Evolutionary conservation across 2,888 invertebrate species (phyloP).

Genomic region (Hyalella azteca): DNA sequence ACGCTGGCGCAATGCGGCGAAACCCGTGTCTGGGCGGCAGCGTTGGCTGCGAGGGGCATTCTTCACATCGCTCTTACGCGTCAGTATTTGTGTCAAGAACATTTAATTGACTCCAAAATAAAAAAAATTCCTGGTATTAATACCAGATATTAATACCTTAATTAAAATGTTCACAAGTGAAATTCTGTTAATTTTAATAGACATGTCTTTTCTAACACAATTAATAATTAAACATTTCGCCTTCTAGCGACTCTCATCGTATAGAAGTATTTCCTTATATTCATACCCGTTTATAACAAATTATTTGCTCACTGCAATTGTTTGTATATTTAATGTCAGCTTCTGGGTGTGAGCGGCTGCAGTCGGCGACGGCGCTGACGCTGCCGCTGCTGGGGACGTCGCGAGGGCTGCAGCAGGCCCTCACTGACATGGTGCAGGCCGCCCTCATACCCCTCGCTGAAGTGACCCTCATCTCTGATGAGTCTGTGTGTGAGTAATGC

Average conservation of each 20-base stretch:
- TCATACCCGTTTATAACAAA: too few species aligned
- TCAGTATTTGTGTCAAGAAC: not conserved
- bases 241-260: too few species aligned
- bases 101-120: too few species aligned
- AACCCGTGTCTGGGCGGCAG: slow-evolving; percentile 27
- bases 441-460: slow-evolving; percentile 46
- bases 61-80: slow-evolving; percentile 52
- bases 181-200: too few species aligned
- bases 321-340: slow-evolving; percentile 32
- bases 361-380: slow-evolving; percentile 40
- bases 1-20: slow-evolving; percentile 44
- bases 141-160: too few species aligned
- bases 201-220: too few species aligned
- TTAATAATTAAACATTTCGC: too few species aligned
- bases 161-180: too few species aligned
- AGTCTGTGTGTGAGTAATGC: slow-evolving; percentile 45
- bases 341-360: slow-evolving; percentile 46
- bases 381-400: slow-evolving; percentile 42
- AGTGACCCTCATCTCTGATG: slow-evolving; percentile 50
- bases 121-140: too few species aligned
- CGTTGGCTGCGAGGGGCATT: slow-evolving; percentile 29
- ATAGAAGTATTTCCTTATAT: too few species aligned
- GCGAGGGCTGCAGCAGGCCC: slow-evolving; percentile 44
- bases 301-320: too few species aligned
- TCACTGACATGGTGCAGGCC: slow-evolving; percentile 45